A percentile compares a stretch with the other conserved stretches of the same genome.
These are phyloP conservation scores for Penaeus vannamei DNA, from an alignment of 1,140 invertebrate species.

Conservation along the genomic window DNA sequence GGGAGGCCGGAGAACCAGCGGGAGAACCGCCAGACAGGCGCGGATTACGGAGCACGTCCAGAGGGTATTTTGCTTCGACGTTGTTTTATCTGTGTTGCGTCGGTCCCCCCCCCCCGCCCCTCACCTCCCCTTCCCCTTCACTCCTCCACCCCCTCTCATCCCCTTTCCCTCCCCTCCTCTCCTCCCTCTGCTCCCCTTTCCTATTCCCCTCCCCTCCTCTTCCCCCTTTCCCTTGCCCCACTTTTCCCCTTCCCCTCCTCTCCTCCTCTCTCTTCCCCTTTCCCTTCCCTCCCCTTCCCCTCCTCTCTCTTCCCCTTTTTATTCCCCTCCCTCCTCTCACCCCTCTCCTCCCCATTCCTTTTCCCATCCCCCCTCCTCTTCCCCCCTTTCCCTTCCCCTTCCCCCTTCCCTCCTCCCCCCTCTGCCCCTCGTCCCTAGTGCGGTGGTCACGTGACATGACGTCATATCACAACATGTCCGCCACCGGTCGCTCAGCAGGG, in stretches of 20 bases:
- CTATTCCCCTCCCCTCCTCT: too few relatives aligned
- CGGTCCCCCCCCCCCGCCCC: not conserved
- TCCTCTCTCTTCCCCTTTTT: too few relatives aligned
- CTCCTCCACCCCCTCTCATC: not conserved
- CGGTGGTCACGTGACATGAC: too few relatives aligned
- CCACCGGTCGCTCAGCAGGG: not conserved
- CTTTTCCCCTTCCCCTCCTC: not conserved
- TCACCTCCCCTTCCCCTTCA: not conserved
- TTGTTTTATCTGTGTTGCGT: slow-evolving; percentile 56
- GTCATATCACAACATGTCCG: too few relatives aligned
- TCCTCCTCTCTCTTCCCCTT: not conserved
- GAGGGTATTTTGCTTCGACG: slow-evolving; percentile 49
- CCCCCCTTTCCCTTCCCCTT: not conserved
- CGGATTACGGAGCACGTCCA: slow-evolving; percentile 41
- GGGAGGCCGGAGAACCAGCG: too few relatives aligned
- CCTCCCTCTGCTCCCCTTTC: not conserved
- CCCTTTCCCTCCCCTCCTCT: not conserved
- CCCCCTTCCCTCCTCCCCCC: too few relatives aligned
- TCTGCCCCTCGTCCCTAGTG: not conserved
- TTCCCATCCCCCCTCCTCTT: not conserved
- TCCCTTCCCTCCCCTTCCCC: too few relatives aligned
- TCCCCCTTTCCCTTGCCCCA: not conserved
- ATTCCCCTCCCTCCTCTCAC: not conserved
- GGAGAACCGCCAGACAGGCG: not conserved
- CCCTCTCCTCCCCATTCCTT: not conserved